These are phyloP conservation scores for Limnephilus lunatus DNA, from an alignment of 2,888 invertebrate species.

Conservation along the genomic window DNA sequence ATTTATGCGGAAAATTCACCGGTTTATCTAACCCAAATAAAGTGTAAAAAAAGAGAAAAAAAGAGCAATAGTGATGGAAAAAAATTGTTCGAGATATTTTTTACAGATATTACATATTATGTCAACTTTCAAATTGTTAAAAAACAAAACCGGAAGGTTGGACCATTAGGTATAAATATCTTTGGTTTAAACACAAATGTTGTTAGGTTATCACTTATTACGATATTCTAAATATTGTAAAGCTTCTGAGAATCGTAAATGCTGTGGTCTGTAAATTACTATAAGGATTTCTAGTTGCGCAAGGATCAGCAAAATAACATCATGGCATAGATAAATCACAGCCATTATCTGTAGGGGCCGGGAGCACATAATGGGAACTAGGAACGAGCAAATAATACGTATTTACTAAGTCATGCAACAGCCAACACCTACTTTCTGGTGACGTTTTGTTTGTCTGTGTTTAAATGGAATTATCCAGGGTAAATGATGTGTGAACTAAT, in stretches of 20 bases:
- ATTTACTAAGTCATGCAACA: slow-evolving; percentile 8
- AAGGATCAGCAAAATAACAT: not conserved
- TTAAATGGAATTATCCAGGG: slow-evolving; percentile 18
- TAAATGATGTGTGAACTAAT: slow-evolving; percentile 22
- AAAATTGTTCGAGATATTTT: too few species aligned
- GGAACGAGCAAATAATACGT: not conserved
- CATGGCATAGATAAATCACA: not conserved
- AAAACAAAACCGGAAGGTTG: too few species aligned
- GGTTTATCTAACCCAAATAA: too few species aligned
- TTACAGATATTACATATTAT: too few species aligned
- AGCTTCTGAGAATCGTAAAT: not conserved
- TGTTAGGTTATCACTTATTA: too few species aligned
- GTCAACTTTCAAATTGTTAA: too few species aligned
- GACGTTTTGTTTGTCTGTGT: not conserved
- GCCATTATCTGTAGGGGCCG: not conserved
- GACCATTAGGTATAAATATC: too few species aligned
- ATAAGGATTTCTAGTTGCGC: not conserved
- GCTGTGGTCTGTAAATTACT: not conserved
- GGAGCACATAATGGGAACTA: not conserved
- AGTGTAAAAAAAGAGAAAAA: too few species aligned
- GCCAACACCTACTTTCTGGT: not conserved
- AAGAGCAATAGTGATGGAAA: too few species aligned
- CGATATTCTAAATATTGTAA: not conserved
- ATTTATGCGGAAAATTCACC: too few species aligned
- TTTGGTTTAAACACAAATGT: too few species aligned